Base-by-base conservation (phyloP, 2,888 invertebrate species). In the Drosophila putrida region DNA sequence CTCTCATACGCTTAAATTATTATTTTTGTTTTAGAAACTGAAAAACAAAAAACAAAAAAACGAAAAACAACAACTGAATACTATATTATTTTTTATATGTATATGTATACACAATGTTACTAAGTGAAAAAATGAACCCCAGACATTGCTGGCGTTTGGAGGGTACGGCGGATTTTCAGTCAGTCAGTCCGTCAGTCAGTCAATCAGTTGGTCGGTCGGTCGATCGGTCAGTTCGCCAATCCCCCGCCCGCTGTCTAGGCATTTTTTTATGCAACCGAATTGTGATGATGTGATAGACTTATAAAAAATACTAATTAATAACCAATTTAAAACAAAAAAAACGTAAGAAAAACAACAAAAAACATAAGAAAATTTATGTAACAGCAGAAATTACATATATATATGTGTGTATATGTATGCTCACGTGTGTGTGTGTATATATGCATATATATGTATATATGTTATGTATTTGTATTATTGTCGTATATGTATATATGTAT, bases 211-310 rank as follows among this genome's bases (percentile, higher is more conserved):
- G n/a, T n/a, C n/a, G n/a, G n/a, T 28, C 28, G 28, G 28, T 28
- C 28, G 28, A 5, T 38, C 35, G 20, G 25, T 36, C 39, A 6
- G 25, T 27, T 41, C 8, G 13, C 20, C 41, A 4, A 10, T 10
- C 39, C 15, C 41, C 41, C 41, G 41, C 41, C 41, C 41, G 41
- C 59, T 54, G 53, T 54, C 63, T 66, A 25, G 66, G 58, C 71
- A 65, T 80, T 77, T 85, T 89, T 83, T 65, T 70, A 83, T 88
- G 86, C 88, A 88, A 85, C 84, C 86, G 73, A 91, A 90, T 91
- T 91, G 91, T 91, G 91, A 90, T 90, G 91, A 90, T 90, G 91
- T 90, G 90, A 90, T 90, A 90, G 91, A 91, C 91, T 90, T 91
- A 90, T 88, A 78, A 82, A 88, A 89, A 72, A 85, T 85, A 85